Conservation (phyloP, 2,888 invertebrate species). For the Encarsia formosa region DNA sequence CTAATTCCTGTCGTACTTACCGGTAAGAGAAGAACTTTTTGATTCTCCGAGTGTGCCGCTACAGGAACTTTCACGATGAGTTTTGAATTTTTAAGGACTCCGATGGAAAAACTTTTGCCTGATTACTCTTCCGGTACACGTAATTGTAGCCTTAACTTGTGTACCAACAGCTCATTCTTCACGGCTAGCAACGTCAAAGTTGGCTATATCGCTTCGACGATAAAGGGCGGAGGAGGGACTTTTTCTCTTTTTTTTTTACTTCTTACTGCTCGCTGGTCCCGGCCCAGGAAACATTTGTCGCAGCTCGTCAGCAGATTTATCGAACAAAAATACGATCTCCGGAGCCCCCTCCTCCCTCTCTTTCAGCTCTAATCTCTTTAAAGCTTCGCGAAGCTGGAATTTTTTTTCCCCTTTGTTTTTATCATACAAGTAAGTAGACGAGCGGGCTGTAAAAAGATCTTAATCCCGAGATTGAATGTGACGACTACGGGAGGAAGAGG, state of each 20-base stretch:
- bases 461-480: conserved; percentile 25
- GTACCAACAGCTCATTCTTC: conserved; percentile 15
- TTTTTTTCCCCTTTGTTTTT: not conserved
- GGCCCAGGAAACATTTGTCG: conserved; percentile 7
- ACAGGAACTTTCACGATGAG: conserved; percentile 21
- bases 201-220: conserved; percentile 4
- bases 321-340: conserved; percentile 13
- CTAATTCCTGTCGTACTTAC: conserved; percentile 5
- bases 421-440: too few species aligned
- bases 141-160: conserved; percentile 19
- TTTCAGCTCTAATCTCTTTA: conserved; percentile 11
- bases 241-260: too few species aligned
- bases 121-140: conserved; percentile 8
- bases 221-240: too few species aligned
- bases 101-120: conserved; percentile 15
- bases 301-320: conserved; percentile 17
- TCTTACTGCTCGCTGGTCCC: not conserved
- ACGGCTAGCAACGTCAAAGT: too few species aligned
- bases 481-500: too few species aligned
- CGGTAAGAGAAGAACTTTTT: conserved; percentile 17
- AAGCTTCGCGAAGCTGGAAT: conserved; percentile 13
- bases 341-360: conserved; percentile 1
- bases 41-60: conserved; percentile 23
- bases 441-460: too few species aligned
- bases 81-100: conserved; percentile 26